Conservation (phyloP, 2,113 vertebrate species). For the Danionella cerebrum region DNA sequence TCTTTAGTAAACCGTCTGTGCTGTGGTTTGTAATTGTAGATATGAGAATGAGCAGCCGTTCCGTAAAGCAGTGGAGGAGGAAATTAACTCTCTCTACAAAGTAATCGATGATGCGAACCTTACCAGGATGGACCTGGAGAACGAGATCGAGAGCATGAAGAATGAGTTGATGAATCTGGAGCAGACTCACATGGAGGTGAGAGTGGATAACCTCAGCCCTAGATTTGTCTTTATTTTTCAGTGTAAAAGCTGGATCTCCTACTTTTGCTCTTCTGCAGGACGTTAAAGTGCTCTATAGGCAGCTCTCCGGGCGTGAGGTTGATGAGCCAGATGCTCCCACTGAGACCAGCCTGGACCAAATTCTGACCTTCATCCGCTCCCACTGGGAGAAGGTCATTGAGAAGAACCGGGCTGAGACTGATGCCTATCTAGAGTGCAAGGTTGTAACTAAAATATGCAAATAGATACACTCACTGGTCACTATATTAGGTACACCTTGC, state of each 20-base stretch:
- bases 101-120: conserved; percentile 84
- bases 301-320: conserved; percentile 77
- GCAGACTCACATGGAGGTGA: conserved; percentile 80
- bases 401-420: conserved; percentile 72
- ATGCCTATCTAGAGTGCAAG: conserved; percentile 75
- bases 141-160: conserved; percentile 81
- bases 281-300: conserved; percentile 79
- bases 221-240: background rate
- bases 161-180: conserved; percentile 74
- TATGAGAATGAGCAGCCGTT: conserved; percentile 88
- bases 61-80: conserved; percentile 81
- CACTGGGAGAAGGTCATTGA: conserved; percentile 88
- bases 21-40: conserved; percentile 54
- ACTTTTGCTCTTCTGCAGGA: conserved; percentile 65
- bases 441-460: too few species aligned
- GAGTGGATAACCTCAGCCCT: background rate
- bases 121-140: conserved; percentile 79
- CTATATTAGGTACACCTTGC: too few species aligned
- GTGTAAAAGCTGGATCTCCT: background rate
- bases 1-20: background rate
- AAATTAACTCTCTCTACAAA: conserved; percentile 84
- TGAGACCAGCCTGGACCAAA: conserved; percentile 79
- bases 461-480: too few species aligned
- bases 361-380: conserved; percentile 78
- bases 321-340: conserved; percentile 73